These are phyloP conservation scores for Taxidea taxus DNA, from an alignment of 2,113 vertebrate species.

Conservation along the genomic window DNA sequence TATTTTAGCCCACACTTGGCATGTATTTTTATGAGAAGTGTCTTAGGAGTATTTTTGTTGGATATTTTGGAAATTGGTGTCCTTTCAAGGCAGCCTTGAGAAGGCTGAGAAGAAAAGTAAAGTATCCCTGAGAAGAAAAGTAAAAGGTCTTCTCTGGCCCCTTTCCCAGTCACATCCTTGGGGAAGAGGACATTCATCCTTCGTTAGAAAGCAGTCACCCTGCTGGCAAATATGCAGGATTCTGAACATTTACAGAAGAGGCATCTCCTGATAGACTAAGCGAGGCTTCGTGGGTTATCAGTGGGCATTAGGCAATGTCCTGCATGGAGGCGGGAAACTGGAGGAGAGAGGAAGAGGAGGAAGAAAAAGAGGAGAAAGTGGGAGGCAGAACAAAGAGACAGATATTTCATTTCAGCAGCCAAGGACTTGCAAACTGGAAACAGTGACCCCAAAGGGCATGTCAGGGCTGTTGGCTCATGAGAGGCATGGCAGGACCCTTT, in stretches of 20 bases:
- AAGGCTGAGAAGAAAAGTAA: background rate
- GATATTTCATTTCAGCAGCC: slow-evolving; percentile 66
- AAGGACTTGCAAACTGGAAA: slow-evolving; percentile 71
- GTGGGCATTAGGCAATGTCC: slow-evolving; percentile 49
- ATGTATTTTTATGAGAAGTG: background rate
- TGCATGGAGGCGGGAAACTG: slow-evolving; percentile 31
- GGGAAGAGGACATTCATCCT: background rate
- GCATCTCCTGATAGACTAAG: slow-evolving; percentile 6
- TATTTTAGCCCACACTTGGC: background rate
- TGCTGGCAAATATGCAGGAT: background rate
- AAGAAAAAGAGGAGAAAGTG: slow-evolving; percentile 62
- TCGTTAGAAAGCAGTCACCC: background rate
- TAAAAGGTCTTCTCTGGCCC: background rate
- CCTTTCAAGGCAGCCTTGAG: background rate
- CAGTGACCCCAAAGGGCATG: slow-evolving; percentile 70
- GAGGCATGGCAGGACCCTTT: slow-evolving; percentile 56
- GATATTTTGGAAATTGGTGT: background rate
- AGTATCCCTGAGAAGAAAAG: background rate
- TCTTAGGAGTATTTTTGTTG: background rate
- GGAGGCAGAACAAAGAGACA: slow-evolving; percentile 74
- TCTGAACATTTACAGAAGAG: slow-evolving; percentile 17
- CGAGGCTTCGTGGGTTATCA: background rate
- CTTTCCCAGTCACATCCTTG: background rate
- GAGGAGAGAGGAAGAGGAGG: background rate
- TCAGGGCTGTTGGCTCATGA: slow-evolving; percentile 62